Base-by-base conservation (phyloP, 2,113 vertebrate genomes). In the Bubo scandiacus region DNA sequence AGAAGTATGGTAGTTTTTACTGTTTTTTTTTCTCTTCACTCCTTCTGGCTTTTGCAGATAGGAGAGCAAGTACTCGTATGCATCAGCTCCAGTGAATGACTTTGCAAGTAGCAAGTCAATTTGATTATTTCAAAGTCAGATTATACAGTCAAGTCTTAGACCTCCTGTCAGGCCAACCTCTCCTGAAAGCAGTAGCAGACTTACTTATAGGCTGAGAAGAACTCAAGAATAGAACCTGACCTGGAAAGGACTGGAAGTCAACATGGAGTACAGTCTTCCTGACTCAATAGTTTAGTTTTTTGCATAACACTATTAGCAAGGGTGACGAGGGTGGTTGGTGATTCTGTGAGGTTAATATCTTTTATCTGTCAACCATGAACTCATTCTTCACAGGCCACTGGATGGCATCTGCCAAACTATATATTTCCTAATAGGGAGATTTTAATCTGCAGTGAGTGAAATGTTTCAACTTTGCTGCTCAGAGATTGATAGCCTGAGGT, bases 381-480 rank as follows among this genome's bases (percentile, higher is more conserved):
- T 80, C 15, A 20, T 73, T 87, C 23, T 91, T 92, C 54, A 42
- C 45, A 91, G 73, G 36, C 70, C 73, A 47, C 45, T 90, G 87
- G 66, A 90, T 4, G 6, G 74, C 75, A 79, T 81, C 58, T 81
- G 59, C 62, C 70, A 62, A 88, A 70, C 47, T 32, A 18, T 72
- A 0, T 55, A 49, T 90, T 95, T 91, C 93, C 59, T 82, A 86
- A 88, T 62, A 90, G 89, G 51, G 95, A 89, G 45, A 80, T 92
- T 87, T 95, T 85, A 66, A 94, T 94, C 58, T 94, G 67, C 40
- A 80, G 74, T 14, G 6, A 90, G 42, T 91, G 57, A 91, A 92
- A 92, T 54, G 15, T 91, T 95, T 82, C 71, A 55, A 1, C 49
- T 72, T 52, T 77, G 27, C 54, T 93, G 58, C 36, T 78, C 23